These are phyloP conservation scores for Tinamus guttatus DNA, from an alignment of 2,113 vertebrate species.

Conservation along the genomic window DNA sequence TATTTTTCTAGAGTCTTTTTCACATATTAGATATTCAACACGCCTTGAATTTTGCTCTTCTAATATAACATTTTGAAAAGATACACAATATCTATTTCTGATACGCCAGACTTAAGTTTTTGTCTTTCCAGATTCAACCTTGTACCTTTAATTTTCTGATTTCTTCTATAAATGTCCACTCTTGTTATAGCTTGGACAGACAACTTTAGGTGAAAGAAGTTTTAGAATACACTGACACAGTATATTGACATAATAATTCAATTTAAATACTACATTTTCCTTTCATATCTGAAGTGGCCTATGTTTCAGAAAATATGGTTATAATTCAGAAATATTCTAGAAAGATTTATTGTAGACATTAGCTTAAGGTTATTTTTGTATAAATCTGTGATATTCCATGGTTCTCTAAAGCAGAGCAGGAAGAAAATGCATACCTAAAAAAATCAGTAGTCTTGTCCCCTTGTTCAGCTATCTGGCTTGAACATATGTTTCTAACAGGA, in stretches of 20 bases:
- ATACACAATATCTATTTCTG: neutral
- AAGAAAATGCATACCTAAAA: neutral
- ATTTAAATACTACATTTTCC: neutral
- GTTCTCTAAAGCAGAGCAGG: neutral
- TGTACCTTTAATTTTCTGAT: neutral
- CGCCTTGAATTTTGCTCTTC: neutral
- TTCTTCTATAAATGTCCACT: neutral
- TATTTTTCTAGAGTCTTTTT: neutral
- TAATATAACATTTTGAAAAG: neutral
- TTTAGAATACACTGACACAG: neutral
- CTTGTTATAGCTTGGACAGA: neutral
- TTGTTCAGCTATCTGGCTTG: neutral
- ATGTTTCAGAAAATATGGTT: neutral
- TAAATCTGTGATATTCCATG: neutral
- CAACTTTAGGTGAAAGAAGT: neutral
- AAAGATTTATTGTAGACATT: neutral
- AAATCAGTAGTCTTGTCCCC: neutral
- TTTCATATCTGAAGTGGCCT: neutral
- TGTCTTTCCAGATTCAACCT: accelerated
- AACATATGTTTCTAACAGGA: slow-evolving; percentile 26
- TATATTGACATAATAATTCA: neutral
- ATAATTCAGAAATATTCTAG: neutral
- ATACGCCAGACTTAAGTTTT: neutral
- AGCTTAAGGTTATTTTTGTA: neutral
- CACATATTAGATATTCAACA: neutral